These are phyloP conservation scores for Caenorhabditis brenneri DNA, from an alignment of 1,140 invertebrate species.

Conservation along the genomic window DNA sequence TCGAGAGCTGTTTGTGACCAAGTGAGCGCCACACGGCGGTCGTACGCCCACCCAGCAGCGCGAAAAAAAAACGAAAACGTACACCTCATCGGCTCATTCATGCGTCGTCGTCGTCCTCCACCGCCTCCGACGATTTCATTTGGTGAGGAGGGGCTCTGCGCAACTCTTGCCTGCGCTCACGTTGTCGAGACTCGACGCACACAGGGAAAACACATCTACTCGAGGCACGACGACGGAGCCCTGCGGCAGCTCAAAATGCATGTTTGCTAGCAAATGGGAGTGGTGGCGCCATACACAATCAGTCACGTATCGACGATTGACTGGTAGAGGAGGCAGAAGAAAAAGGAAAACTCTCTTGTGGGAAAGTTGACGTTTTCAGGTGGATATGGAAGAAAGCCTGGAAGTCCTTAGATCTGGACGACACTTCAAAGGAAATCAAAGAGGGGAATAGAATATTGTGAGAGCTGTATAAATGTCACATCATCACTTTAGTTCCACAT, in stretches of 20 bases:
- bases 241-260: not conserved
- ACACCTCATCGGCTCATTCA: constrained; percentile 41
- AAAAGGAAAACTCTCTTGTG: not conserved
- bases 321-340: not conserved
- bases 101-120: not conserved
- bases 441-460: no score
- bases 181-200: not conserved
- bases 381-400: no score
- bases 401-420: no score
- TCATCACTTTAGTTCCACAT: no score
- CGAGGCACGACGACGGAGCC: not conserved
- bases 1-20: not conserved
- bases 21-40: not conserved
- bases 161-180: not conserved
- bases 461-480: no score
- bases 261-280: not conserved
- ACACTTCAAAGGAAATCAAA: no score
- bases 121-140: constrained; percentile 17
- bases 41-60: not conserved
- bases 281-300: not conserved
- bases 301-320: not conserved
- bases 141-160: not conserved
- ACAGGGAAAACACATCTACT: not conserved
- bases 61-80: constrained; percentile 30
- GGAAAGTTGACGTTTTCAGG: no score